Conservation (phyloP, 2,113 vertebrate species). For the Clarias magur region DNA sequence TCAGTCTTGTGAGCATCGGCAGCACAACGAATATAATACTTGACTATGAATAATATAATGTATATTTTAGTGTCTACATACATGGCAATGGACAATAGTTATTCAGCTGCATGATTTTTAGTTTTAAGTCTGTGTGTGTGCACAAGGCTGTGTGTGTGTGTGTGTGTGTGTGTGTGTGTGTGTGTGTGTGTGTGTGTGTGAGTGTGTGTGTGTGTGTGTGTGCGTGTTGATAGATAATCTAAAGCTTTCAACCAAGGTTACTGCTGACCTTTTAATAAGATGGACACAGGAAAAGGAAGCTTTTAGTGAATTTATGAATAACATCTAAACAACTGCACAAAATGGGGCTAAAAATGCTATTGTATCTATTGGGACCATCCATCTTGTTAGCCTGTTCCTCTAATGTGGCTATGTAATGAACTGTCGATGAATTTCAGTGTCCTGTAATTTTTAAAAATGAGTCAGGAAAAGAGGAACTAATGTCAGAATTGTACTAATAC, state of each 20-base stretch:
- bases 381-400: neutral
- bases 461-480: neutral
- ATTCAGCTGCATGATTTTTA: too few species aligned
- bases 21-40: too few species aligned
- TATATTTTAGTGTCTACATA: too few species aligned
- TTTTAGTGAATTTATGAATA: neutral
- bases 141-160: too few species aligned
- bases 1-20: too few species aligned
- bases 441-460: neutral
- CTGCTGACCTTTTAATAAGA: neutral
- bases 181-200: too few species aligned
- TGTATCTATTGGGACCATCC: neutral
- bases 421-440: neutral
- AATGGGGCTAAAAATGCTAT: neutral
- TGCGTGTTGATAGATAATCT: neutral
- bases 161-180: too few species aligned
- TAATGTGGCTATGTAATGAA: slow-evolving; percentile 26
- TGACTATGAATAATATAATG: too few species aligned
- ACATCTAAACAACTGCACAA: neutral
- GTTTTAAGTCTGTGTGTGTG: too few species aligned
- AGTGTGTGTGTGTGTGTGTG: too few species aligned
- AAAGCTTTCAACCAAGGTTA: slow-evolving; percentile 11
- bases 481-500: slow-evolving; percentile 26
- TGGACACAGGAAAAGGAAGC: neutral
- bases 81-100: too few species aligned